Evolutionary conservation across 2,888 invertebrate genomes (phyloP), one percentile per base, ranked within the genome.

Genomic region (Cheilosia grossa): DNA sequence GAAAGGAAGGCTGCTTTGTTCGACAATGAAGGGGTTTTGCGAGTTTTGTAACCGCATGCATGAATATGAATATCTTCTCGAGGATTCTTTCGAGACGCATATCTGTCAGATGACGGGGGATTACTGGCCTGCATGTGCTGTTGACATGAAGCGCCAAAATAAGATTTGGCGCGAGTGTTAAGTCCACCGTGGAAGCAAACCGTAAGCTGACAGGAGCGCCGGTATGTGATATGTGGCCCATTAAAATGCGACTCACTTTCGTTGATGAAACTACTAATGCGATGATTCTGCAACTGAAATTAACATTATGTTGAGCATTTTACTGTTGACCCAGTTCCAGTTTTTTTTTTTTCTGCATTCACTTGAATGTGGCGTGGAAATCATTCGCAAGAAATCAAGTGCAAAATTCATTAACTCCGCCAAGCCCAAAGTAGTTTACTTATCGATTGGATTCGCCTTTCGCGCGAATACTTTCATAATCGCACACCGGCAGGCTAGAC

Each of bases 31-130:
- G 75, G 75, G 80, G 69, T 53, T 75, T 24, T 82, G 77, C 77
- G 82, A 56, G 77, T 85, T 80, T 53, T 51, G 33, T 75, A 85
- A 85, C 85, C 85, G 85, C 85, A 72, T 67, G 85, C 54, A 80
- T 82, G 73, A 51, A 78, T 54, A 80, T 82, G 73, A 51, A 78
- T 67, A 63, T 51, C 47, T 33, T 47, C 59, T 70, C 27, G 42
- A 56, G 58, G 61, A 80, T 67, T 63, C 54, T n/a, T 37, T 63
- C 42, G 21, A 24, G n/a, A 42, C 47, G 37, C 37, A 37, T 37
- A 37, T 10, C 10, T 51, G 13, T 24, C 1, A 37, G 58, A 63
- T 15, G 19, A 61, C 42, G 72, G 42, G 72, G 63, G 64, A 72
- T 82, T 75, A 59, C n/a, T 27, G 30, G 17, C 42, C 47, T 51